phyloP scores from a whole-genome alignment of 2,888 invertebrate genomes.

The Oxyteleia sp. region DNA sequence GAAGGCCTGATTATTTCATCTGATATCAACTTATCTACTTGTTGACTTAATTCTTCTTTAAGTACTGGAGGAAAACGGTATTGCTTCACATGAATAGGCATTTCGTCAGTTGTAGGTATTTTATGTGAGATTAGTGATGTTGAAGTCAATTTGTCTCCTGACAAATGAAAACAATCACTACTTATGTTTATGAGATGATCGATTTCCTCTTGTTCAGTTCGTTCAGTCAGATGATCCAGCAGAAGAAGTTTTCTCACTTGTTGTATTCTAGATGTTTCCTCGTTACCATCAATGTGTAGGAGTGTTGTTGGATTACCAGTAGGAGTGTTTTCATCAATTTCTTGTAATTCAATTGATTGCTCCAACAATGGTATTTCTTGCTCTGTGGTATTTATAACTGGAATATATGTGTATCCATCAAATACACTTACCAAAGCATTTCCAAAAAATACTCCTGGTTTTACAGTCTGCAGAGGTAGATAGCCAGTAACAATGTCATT shows the following conservation, averaged over 20 bases:
- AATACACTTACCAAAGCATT: not conserved
- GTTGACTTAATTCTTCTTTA: conserved; percentile 4
- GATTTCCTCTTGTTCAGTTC: not conserved
- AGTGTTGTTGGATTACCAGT: not conserved
- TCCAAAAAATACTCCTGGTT: conserved; percentile 3
- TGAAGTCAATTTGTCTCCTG: not conserved
- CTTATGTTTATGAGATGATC: not conserved
- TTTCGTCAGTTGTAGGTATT: not conserved
- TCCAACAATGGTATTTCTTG: not conserved
- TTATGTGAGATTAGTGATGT: not conserved
- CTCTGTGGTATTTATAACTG: not conserved
- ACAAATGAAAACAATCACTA: not conserved
- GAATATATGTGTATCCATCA: not conserved
- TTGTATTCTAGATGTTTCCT: not conserved
- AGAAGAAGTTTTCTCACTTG: not conserved
- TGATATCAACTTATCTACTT: not conserved
- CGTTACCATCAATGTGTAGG: not conserved
- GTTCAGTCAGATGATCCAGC: not conserved
- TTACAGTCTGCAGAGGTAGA: not conserved
- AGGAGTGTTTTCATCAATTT: not conserved
- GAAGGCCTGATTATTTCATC: not conserved
- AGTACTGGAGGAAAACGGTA: not conserved
- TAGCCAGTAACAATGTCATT: not conserved
- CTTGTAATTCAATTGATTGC: not conserved
- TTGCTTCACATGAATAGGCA: not conserved